phyloP scores from a whole-genome alignment of 2,888 invertebrate species.

The Mythimna impura region DNA sequence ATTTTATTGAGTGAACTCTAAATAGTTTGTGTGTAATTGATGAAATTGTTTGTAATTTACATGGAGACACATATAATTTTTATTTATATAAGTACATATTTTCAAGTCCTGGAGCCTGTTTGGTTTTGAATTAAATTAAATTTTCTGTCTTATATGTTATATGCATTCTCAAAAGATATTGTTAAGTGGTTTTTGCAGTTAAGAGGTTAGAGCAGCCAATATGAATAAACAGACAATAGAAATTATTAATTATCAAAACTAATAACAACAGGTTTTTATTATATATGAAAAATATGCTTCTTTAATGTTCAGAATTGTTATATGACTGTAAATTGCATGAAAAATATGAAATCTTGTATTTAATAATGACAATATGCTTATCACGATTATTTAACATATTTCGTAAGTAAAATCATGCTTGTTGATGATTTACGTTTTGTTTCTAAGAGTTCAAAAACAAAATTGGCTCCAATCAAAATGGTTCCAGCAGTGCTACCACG shows the following conservation, averaged over 20 bases:
- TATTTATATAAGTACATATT: conserved; percentile 6
- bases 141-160: background rate
- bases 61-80: background rate
- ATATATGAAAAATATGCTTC: background rate
- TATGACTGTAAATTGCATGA: background rate
- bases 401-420: no score
- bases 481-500: background rate
- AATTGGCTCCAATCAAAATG: background rate
- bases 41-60: conserved; percentile 20
- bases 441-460: background rate
- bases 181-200: background rate
- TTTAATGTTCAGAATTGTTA: background rate
- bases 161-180: background rate
- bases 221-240: background rate
- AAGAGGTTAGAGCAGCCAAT: background rate
- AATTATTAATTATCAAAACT: background rate
- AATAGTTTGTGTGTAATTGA: conserved; percentile 9
- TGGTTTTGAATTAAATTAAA: background rate
- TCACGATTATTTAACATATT: no score
- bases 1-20: conserved; percentile 16
- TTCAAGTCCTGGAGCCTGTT: conserved; percentile 6
- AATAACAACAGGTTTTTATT: background rate
- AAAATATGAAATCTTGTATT: background rate
- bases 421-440: no score
- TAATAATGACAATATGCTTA: background rate